These are phyloP conservation scores for Pterostichus niger DNA, from an alignment of 2,888 invertebrate genomes.

Conservation along the genomic window DNA sequence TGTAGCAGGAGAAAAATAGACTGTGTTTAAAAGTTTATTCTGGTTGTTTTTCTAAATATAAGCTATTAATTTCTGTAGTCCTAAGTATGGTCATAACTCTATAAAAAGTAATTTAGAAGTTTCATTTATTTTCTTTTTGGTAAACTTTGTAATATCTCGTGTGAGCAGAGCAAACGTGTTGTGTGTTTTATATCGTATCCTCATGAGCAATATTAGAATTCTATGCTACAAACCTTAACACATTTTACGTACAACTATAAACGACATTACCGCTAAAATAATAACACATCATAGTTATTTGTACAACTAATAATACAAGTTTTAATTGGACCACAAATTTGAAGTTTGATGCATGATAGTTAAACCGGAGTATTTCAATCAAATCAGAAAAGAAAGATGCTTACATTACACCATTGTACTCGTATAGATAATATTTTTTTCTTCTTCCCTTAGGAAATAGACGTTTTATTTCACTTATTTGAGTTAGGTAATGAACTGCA, in stretches of 20 bases:
- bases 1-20: constrained; percentile 17
- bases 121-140: constrained; percentile 56
- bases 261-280: constrained; percentile 13
- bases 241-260: constrained; percentile 26
- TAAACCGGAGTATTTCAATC: too few relatives aligned
- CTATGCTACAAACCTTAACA: constrained; percentile 20
- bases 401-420: too few relatives aligned
- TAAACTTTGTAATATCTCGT: constrained; percentile 57
- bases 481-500: too few relatives aligned
- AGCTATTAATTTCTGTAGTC: constrained; percentile 51
- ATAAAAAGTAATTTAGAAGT: constrained; percentile 60
- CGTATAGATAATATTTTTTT: too few relatives aligned
- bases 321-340: too few relatives aligned
- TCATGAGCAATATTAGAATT: constrained; percentile 50
- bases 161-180: constrained; percentile 43
- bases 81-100: constrained; percentile 42
- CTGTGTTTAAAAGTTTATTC: constrained; percentile 33
- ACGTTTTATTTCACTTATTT: too few relatives aligned
- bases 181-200: constrained; percentile 33
- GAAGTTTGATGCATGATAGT: too few relatives aligned
- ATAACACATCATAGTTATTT: neutral
- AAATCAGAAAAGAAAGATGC: too few relatives aligned
- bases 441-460: too few relatives aligned
- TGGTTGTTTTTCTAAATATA: constrained; percentile 49
- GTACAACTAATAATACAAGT: too few relatives aligned